Percentiles rank a stretch among this genome's conserved stretches.
Conservation (phyloP, 2,797 vertebrate species). For the Molossus alvarezi region DNA sequence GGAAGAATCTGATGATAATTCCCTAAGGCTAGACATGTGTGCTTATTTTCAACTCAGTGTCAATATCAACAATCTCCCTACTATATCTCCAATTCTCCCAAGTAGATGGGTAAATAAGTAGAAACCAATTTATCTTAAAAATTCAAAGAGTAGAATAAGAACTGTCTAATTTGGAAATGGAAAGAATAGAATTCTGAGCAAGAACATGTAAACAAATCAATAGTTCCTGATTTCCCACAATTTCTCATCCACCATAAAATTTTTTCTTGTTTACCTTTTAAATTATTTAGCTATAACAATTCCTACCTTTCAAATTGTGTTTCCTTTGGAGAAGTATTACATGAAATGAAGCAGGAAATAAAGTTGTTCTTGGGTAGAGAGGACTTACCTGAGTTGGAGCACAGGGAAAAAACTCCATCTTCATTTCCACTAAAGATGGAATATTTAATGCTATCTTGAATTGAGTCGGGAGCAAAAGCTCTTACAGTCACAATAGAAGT, state of each 20-base stretch:
- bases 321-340: neutral
- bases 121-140: constrained; percentile 28
- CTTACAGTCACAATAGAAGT: constrained; percentile 93
- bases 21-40: constrained; percentile 43
- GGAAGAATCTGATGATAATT: constrained; percentile 70
- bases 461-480: constrained; percentile 89
- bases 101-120: neutral
- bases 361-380: neutral
- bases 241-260: constrained; percentile 17
- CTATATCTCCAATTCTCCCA: neutral
- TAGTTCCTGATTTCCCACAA: neutral
- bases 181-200: neutral
- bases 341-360: neutral
- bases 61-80: neutral
- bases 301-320: neutral
- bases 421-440: constrained; percentile 94
- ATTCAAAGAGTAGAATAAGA: neutral
- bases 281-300: neutral
- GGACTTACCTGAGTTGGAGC: constrained; percentile 92
- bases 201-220: neutral
- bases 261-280: constrained; percentile 23
- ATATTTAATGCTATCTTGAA: constrained; percentile 90
- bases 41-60: constrained; percentile 60
- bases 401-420: constrained; percentile 92
- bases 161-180: constrained; percentile 18